These are phyloP conservation scores for Amphibalanus amphitrite DNA, from an alignment of 1,140 invertebrate genomes.

Conservation along the genomic window DNA sequence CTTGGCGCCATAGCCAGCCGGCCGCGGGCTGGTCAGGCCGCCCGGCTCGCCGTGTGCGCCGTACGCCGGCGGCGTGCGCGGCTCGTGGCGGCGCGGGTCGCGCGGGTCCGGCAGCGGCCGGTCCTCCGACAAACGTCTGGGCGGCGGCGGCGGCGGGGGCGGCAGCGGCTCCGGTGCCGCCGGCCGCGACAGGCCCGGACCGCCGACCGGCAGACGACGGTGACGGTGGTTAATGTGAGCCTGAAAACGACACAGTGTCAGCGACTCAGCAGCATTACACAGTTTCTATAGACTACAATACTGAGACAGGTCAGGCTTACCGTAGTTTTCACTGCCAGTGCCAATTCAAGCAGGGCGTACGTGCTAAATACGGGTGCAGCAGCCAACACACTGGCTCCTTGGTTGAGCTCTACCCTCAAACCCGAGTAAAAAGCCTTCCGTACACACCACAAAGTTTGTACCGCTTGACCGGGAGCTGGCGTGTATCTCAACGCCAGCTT, in stretches of 20 bases:
- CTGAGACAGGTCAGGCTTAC: background rate
- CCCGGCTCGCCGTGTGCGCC: too few species aligned
- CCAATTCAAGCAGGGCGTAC: background rate
- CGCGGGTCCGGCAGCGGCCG: too few species aligned
- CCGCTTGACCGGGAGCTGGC: too few species aligned
- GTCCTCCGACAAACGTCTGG: too few species aligned
- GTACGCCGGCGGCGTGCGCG: too few species aligned
- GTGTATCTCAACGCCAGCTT: too few species aligned
- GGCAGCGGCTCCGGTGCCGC: background rate
- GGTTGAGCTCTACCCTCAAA: background rate
- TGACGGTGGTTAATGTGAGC: background rate
- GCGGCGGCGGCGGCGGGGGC: too few species aligned
- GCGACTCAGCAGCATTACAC: background rate
- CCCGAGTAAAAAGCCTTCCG: too few species aligned
- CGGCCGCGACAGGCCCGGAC: background rate
- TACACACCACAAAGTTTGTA: too few species aligned
- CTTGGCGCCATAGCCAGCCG: too few species aligned
- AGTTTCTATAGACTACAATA: background rate
- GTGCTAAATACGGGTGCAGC: background rate
- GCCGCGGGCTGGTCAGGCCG: too few species aligned
- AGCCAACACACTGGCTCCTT: background rate
- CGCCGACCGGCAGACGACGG: background rate
- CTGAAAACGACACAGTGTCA: background rate
- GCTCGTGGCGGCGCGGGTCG: too few species aligned
- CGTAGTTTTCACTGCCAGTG: background rate